Evolutionary conservation across 2,113 vertebrate genomes (phyloP), one percentile per base, ranked within the genome.

Genomic region (Neolamprologus devosi): DNA sequence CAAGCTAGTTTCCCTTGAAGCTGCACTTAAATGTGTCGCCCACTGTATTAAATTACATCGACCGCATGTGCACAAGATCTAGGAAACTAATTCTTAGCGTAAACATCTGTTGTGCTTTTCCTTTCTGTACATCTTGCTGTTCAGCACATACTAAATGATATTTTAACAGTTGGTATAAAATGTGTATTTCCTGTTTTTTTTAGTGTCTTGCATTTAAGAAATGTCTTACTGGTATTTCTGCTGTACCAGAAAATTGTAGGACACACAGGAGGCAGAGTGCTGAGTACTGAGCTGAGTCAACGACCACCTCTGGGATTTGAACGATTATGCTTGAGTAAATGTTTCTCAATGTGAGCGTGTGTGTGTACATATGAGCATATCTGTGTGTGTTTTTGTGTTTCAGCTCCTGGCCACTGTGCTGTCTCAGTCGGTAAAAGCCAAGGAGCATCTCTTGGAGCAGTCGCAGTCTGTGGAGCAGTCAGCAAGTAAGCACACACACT

Each of bases 401-500:
- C 79, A 99, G 98, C 97, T 99, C 90, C 96, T 99, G 96, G 98
- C 98, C 90, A 98, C 98, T 0, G 98, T 99, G 93, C 97, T 99
- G 82, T 97, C 98, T 91, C 98, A 98, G 97, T 99, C 98, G 84
- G 96, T 97, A 90, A 97, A 98, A 82, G 97, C 96, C 81, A 98
- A 98, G 58, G 98, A 99, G 88, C 96, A 97, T 82, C 96, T 96
- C 90, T 94, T 89, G 97, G 98, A 96, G 96, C 98, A 96, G 96
- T 97, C 96, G 73, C 97, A 98, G 91, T 97, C 97, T 92, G 94
- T 96, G n/a, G 98, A 99, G 90, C 95, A 96, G 88, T 94, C 97
- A 54, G 82, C 97, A 93, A 97, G 97, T 98, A 96, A 95, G 95
- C 80, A 65, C 57, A 89, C 40, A 37, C 16, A 30, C 68, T 42